Conservation (phyloP, 1,140 invertebrate species). For the Trichogramma pretiosum region DNA sequence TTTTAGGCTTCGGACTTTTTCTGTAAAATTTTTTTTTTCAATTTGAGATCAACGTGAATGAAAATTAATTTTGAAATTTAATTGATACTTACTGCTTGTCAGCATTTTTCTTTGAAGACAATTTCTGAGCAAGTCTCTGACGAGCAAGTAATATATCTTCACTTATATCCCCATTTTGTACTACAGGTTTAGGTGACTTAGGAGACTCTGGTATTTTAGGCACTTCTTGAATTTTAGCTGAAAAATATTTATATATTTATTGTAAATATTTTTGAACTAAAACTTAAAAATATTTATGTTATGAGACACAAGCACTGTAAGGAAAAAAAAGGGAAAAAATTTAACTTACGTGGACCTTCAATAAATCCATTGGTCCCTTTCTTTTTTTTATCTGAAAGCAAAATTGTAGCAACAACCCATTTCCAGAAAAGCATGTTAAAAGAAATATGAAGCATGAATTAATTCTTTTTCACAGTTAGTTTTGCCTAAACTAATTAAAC, state of each 20-base stretch:
- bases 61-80: no score
- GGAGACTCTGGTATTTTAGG: conserved; percentile 39
- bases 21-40: conserved; percentile 33
- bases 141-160: conserved; percentile 58
- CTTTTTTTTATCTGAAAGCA: conserved; percentile 33
- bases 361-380: conserved; percentile 27
- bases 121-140: conserved; percentile 62
- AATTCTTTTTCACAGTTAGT: no score
- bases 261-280: no score
- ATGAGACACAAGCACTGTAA: background rate
- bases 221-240: conserved; percentile 51
- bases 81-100: conserved; percentile 46
- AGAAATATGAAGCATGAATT: background rate
- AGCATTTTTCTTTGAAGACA: conserved; percentile 51
- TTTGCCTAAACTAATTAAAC: no score
- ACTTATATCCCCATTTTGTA: conserved; percentile 43
- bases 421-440: conserved; percentile 8
- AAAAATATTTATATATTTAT: no score
- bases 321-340: conserved; percentile 32
- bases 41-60: no score
- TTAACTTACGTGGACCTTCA: conserved; percentile 30
- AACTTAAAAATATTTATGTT: background rate
- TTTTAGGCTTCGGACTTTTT: conserved; percentile 61
- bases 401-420: conserved; percentile 17
- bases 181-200: conserved; percentile 21